phyloP scores from a whole-genome alignment of 2,113 vertebrate species.

The Coturnix japonica region DNA sequence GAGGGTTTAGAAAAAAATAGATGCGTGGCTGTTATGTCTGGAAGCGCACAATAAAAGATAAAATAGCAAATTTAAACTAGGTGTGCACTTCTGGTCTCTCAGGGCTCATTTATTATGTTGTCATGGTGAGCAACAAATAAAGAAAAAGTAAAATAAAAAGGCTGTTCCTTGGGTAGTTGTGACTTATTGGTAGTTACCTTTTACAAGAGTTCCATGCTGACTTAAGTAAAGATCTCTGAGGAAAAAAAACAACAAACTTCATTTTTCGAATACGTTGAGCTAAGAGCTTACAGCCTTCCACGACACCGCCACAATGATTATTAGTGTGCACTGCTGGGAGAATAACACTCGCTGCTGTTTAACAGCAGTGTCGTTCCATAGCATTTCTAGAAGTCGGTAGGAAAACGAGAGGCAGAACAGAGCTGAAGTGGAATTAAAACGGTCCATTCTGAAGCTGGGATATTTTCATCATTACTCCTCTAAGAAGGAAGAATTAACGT shows the following conservation, averaged over 20 bases:
- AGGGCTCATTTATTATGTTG: conserved; percentile 78
- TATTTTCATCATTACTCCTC: conserved; percentile 11
- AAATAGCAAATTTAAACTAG: conserved; percentile 71
- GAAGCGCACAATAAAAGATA: conserved; percentile 62
- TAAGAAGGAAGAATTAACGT: not conserved
- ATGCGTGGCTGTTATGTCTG: conserved; percentile 59
- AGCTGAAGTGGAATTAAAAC: conserved; percentile 29
- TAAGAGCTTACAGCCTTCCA: conserved; percentile 61
- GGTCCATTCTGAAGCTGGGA: not conserved
- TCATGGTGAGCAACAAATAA: conserved; percentile 75
- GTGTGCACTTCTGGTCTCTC: conserved; percentile 58
- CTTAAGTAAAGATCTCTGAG: conserved; percentile 75
- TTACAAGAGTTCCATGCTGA: conserved; percentile 77
- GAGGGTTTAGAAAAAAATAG: conserved; percentile 40
- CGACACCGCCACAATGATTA: conserved; percentile 69
- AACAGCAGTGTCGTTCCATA: conserved; percentile 49
- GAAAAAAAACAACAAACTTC: conserved; percentile 63
- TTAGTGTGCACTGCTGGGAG: conserved; percentile 70
- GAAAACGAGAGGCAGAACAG: conserved; percentile 67
- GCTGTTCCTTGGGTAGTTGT: conserved; percentile 70
- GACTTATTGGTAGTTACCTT: conserved; percentile 77
- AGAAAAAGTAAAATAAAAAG: conserved; percentile 72
- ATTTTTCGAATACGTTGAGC: conserved; percentile 78
- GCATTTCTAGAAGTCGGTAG: conserved; percentile 46
- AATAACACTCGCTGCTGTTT: conserved; percentile 60